These are phyloP conservation scores for Choristoneura fumiferana DNA, from an alignment of 1,140 invertebrate genomes.

Conservation along the genomic window DNA sequence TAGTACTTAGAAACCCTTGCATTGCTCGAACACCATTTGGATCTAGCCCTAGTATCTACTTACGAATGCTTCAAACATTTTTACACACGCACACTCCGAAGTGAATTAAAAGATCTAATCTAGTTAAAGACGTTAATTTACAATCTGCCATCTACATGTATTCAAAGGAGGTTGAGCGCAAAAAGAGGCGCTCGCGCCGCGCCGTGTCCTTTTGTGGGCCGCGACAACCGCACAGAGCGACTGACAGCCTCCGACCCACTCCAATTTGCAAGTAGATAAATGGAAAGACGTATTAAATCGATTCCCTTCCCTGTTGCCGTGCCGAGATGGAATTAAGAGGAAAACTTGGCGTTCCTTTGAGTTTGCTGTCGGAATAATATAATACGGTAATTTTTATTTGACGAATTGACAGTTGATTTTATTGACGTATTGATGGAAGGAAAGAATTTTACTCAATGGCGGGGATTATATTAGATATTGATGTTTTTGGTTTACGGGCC, in stretches of 20 bases:
- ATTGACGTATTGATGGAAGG: constrained; percentile 13
- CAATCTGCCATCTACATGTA: constrained; percentile 32
- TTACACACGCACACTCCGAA: not conserved
- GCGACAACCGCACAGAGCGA: constrained; percentile 41
- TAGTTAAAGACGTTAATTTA: constrained; percentile 26
- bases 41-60: no score
- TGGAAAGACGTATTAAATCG: constrained; percentile 45
- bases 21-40: no score
- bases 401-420: constrained; percentile 16
- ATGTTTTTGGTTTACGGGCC: no score
- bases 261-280: constrained; percentile 62
- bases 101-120: constrained; percentile 16
- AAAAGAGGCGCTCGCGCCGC: constrained; percentile 31
- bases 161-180: constrained; percentile 41
- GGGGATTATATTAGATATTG: constrained; percentile 2
- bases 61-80: not conserved
- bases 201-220: constrained; percentile 42
- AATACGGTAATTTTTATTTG: constrained; percentile 18
- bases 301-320: constrained; percentile 26
- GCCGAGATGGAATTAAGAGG: constrained; percentile 27
- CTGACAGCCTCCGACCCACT: constrained; percentile 40
- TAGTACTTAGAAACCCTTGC: no score
- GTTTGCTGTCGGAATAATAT: constrained; percentile 8
- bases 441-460: not conserved
- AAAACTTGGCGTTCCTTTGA: constrained; percentile 23